phyloP scores from a whole-genome alignment of 2,797 vertebrate genomes.

The Acrocephalus scirpaceus region DNA sequence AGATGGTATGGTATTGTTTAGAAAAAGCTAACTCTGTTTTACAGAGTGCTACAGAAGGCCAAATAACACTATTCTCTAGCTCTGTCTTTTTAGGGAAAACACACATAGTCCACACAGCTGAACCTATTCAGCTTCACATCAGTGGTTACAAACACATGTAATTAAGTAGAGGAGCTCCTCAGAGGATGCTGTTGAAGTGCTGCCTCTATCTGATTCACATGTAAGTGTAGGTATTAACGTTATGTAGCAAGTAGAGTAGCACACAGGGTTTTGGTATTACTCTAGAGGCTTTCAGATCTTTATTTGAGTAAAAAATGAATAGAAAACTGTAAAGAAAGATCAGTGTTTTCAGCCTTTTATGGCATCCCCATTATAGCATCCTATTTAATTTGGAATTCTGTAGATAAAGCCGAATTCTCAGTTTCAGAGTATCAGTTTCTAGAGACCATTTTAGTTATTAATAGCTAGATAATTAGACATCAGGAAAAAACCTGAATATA shows the following conservation, averaged over 20 bases:
- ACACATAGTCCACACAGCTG: not conserved
- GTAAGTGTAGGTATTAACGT: not conserved
- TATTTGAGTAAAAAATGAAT: not conserved
- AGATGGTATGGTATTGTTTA: not conserved
- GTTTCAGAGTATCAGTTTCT: not conserved
- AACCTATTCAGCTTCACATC: not conserved
- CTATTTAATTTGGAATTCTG: not conserved
- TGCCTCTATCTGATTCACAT: not conserved
- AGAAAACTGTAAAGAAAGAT: not conserved
- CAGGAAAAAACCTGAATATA: not conserved
- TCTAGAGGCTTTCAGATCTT: not conserved
- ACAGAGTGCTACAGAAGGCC: not conserved
- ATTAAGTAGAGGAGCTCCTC: constrained; percentile 28
- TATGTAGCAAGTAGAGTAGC: not conserved
- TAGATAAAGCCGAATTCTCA: not conserved
- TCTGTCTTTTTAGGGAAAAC: not conserved
- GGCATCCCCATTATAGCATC: not conserved
- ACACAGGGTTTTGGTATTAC: not conserved
- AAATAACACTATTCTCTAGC: not conserved
- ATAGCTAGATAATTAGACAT: not conserved
- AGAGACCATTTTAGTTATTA: not conserved
- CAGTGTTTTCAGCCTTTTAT: not conserved
- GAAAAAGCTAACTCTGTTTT: not conserved
- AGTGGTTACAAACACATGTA: not conserved
- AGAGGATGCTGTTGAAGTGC: constrained; percentile 25